Conservation (phyloP, 2,797 vertebrate species). For the Fundulus diaphanus region DNA sequence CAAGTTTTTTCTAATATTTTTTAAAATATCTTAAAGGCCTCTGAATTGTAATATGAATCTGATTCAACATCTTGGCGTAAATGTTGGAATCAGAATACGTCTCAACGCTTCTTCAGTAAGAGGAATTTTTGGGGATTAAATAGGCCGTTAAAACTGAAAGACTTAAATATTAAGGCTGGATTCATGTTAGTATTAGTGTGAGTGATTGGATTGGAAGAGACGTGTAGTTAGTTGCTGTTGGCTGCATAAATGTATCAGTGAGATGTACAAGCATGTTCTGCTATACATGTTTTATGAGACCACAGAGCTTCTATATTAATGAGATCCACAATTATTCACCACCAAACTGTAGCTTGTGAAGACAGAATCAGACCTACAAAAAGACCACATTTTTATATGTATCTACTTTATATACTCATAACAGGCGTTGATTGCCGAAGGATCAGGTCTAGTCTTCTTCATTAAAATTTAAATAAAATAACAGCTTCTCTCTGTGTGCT, state of each 20-base stretch:
- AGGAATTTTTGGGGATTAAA: not conserved
- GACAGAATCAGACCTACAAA: slow-evolving; percentile 4
- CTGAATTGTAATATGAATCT: not conserved
- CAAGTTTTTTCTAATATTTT: too few relatives aligned
- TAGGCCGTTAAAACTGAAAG: not conserved
- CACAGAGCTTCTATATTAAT: slow-evolving; percentile 26
- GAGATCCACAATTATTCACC: slow-evolving; percentile 46
- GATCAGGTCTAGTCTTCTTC: too few relatives aligned
- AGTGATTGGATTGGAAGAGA: not conserved
- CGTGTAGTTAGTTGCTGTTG: not conserved
- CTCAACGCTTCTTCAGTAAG: not conserved
- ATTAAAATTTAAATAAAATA: too few relatives aligned
- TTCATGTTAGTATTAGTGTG: slow-evolving; percentile 1
- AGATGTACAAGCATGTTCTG: slow-evolving; percentile 2
- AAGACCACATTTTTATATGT: not conserved
- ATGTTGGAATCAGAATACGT: not conserved
- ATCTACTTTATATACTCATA: not conserved
- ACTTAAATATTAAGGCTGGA: not conserved
- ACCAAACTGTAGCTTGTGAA: slow-evolving; percentile 16
- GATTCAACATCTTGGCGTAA: not conserved
- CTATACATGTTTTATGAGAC: slow-evolving; percentile 29
- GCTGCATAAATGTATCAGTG: not conserved
- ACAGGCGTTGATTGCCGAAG: not conserved
- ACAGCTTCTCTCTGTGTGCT: too few relatives aligned
- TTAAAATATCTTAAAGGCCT: not conserved